Percentiles rank a stretch among this genome's conserved stretches.
Evolutionary conservation across 2,113 vertebrate species (phyloP).

Genomic region (Indri indri): DNA sequence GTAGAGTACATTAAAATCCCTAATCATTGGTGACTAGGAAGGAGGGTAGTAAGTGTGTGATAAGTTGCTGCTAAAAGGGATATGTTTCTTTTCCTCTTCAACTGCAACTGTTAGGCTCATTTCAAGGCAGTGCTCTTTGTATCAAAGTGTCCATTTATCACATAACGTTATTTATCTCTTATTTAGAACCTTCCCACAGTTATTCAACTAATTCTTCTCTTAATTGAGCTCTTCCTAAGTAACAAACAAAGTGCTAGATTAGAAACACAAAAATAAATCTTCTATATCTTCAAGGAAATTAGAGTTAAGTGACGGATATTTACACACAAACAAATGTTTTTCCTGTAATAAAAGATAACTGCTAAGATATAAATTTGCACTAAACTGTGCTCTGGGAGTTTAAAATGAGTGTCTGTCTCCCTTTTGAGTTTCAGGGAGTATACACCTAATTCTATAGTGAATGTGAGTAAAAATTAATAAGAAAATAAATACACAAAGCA

Average conservation of each 20-base stretch:
- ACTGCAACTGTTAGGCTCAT: not conserved
- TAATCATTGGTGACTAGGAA: not conserved
- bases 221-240: not conserved
- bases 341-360: not conserved
- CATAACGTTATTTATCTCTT: not conserved
- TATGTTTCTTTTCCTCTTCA: not conserved
- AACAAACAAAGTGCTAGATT: not conserved
- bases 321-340: not conserved
- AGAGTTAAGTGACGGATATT: not conserved
- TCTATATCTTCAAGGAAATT: not conserved
- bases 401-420: not conserved
- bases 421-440: not conserved
- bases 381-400: not conserved
- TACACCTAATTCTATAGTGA: not conserved
- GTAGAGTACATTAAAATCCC: not conserved
- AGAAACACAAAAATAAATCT: not conserved
- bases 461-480: not conserved
- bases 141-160: not conserved
- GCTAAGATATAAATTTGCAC: not conserved
- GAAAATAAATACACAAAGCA: not conserved
- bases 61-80: not conserved
- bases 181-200: not conserved
- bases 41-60: fast-evolving
- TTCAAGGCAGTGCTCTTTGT: not conserved
- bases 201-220: not conserved